A percentile compares a stretch with the other conserved stretches of the same genome.
These are phyloP conservation scores for honey bee (Apis mellifera) DNA, from an alignment of 1,140 invertebrate genomes.

Conservation along the genomic window DNA sequence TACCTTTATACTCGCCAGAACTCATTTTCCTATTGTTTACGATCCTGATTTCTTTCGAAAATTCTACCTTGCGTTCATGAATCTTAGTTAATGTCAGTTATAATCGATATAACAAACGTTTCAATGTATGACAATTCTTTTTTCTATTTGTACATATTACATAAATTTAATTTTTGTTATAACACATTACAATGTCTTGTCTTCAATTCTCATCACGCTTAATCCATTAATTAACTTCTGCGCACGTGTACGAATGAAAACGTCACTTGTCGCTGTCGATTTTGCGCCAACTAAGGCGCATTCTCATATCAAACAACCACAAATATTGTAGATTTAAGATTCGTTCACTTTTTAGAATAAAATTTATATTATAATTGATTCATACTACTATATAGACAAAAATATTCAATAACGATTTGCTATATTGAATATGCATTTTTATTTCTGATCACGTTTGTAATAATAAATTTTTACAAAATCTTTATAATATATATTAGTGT, in stretches of 20 bases:
- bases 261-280: conserved; percentile 37
- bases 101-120: background rate
- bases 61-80: conserved; percentile 1
- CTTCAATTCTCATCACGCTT: conserved; percentile 27
- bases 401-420: background rate
- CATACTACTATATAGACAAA: background rate
- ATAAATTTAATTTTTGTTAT: background rate
- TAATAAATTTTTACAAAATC: background rate
- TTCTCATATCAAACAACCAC: background rate
- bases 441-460: background rate
- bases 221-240: conserved; percentile 60
- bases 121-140: background rate
- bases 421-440: background rate
- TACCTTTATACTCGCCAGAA: conserved; percentile 31
- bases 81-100: background rate
- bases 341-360: conserved; percentile 17
- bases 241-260: conserved; percentile 47
- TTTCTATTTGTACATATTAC: background rate
- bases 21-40: conserved; percentile 37
- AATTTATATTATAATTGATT: conserved; percentile 11
- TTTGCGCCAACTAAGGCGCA: conserved; percentile 3
- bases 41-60: conserved; percentile 1
- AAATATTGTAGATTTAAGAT: background rate
- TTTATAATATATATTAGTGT: no score
- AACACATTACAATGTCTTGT: conserved; percentile 19